A percentile compares a stretch with the other conserved stretches of the same genome.
phyloP scores from a whole-genome alignment of 1,140 invertebrate species.

The Megalopta genalis region DNA sequence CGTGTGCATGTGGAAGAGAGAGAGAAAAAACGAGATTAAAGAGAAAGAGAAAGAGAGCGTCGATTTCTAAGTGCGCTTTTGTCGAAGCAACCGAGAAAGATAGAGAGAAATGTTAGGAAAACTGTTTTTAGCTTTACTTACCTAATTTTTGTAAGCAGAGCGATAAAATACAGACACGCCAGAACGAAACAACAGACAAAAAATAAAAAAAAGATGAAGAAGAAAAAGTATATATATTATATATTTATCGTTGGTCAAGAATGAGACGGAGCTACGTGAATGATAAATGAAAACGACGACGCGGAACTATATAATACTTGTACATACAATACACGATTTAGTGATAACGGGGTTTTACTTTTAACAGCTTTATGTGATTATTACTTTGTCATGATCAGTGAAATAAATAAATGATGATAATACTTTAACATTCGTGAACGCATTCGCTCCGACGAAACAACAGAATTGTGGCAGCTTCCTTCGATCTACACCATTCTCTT shows the following conservation, averaged over 20 bases:
- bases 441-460: background rate
- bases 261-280: conserved; percentile 20
- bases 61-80: conserved; percentile 34
- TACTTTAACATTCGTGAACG: background rate
- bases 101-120: conserved; percentile 2
- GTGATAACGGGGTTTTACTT: conserved; percentile 74
- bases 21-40: background rate
- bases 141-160: conserved; percentile 55
- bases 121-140: conserved; percentile 55
- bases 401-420: conserved; percentile 78
- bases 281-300: conserved; percentile 28
- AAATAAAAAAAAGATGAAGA: conserved; percentile 19
- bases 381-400: conserved; percentile 75
- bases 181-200: conserved; percentile 18
- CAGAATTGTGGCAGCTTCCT: too few species aligned
- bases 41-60: background rate
- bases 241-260: conserved; percentile 65
- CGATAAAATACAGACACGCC: conserved; percentile 30
- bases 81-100: conserved; percentile 34
- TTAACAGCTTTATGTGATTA: conserved; percentile 77
- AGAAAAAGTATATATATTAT: conserved; percentile 55
- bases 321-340: conserved; percentile 72
- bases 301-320: conserved; percentile 66
- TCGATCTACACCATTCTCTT: too few species aligned
- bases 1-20: background rate